Base-by-base conservation (phyloP, 2,113 vertebrate species). In the Oncorhynchus clarkii region DNA sequence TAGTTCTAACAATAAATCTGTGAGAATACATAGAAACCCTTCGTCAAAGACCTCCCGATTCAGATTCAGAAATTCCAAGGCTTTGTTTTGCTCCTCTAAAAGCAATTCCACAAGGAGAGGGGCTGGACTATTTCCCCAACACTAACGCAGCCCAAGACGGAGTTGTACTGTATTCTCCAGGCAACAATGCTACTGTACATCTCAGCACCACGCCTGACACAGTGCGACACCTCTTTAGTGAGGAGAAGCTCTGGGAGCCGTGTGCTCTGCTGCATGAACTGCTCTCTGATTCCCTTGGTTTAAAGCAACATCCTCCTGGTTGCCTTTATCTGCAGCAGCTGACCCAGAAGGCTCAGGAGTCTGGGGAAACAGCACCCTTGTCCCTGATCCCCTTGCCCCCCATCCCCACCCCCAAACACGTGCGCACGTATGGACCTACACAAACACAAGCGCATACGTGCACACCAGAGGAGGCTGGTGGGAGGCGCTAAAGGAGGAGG, bases 281-380 rank as follows among this genome's bases (percentile, higher is more conserved):
- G 59, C 18, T n/a, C n/a, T 62, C 18, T 57, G 59, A 62, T 62
- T 16, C 59, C 59, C 59, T 24, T 11, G 54, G 54, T 2, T 20
- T 62, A 62, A 5, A 20, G 18, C 20, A 60, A 60, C 20, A 1
- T 60, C 59, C 59, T 60, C 59, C 59, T n/a, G n/a, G 11, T 64
- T 64, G 24, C 12, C 26, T 66, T 13, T 24, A 29, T 66, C 81
- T 78, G 80, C 83, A 88, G 84, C 57, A 78, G 78, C 82, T 83
- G 83, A 86, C 88, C 86, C 75, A 27, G 80, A 79, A 81, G 77
- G 78, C 70, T 77, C 49, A 71, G 77, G 9, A 77, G 82, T 68
- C 7, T 26, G 64, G 82, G 76, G 87, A 81, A 11, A 26, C 49
- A 16, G 49, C 49, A 51, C 18, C 59, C 3, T 22, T 20, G 59